phyloP scores from a whole-genome alignment of 2,797 vertebrate genomes.

The Dicrostonyx torquatus region DNA sequence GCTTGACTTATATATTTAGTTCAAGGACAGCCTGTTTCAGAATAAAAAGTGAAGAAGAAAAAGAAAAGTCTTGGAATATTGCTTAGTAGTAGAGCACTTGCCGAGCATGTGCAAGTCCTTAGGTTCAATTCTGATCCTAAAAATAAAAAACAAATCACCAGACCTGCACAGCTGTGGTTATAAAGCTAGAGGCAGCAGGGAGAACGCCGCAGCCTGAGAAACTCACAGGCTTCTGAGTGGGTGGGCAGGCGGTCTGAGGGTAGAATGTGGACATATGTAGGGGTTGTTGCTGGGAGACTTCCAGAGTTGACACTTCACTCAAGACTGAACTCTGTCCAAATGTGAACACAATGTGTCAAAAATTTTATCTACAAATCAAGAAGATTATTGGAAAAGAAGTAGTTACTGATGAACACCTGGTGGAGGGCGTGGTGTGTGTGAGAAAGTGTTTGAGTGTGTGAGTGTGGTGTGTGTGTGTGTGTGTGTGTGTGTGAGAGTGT shows the following conservation, averaged over 20 bases:
- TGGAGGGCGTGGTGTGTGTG: too few species aligned
- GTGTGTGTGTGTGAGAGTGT: too few species aligned
- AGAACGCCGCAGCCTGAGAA: too few species aligned
- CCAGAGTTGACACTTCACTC: not conserved
- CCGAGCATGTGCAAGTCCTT: not conserved
- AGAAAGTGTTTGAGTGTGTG: too few species aligned
- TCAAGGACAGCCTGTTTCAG: not conserved
- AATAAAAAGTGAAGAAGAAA: not conserved
- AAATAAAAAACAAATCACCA: not conserved
- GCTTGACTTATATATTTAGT: not conserved
- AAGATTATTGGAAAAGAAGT: not conserved
- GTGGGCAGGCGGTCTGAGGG: not conserved
- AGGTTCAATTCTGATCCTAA: not conserved
- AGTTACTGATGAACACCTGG: not conserved
- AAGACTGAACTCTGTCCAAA: not conserved
- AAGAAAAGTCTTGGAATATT: too few species aligned
- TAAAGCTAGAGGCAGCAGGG: not conserved
- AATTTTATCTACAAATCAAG: not conserved
- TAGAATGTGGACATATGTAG: not conserved
- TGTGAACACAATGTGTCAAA: not conserved
- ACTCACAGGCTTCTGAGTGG: not conserved
- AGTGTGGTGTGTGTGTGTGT: too few species aligned
- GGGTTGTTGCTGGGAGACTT: not conserved
- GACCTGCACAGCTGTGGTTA: not conserved
- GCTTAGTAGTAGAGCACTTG: not conserved